Base-by-base conservation (phyloP, 2,888 invertebrate genomes). In the Microdon myrmicae region DNA sequence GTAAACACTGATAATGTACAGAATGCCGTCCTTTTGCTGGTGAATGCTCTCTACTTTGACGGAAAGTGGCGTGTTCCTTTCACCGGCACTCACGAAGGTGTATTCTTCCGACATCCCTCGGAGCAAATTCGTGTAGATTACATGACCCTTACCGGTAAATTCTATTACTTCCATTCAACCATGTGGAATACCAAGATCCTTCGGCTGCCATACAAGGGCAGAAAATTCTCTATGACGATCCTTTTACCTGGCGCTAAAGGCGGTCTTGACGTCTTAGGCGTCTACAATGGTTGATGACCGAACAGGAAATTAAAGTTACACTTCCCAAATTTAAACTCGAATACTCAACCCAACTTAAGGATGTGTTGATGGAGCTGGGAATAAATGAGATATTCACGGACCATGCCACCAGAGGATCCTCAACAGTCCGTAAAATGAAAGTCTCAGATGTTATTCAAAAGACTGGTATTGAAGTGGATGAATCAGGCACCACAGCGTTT, bases 1-100 rank as follows among this genome's bases (percentile, higher is more conserved):
- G 84, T 90, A 4, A 79, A 81, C 6, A 81, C 85, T 71, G 86
- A 83, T 72, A 85, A 86, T 56, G 72, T 90, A 1, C 72, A 82
- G 16, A 82, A 84, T 39, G 84, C 87, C 12, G 82, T 87, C 2
- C 82, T 92, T 75, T 70, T 93, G 29, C 77, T 92, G 26, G 81
- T 89, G 19, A 93, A 90, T 77, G 88, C 90, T 0, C 79, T 94
- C 19, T 92, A 86, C 79, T 93, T 92, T 82, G 89, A 91, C 74
- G 92, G 92, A 1, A 81, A 84, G 0, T 94, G 94, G 94, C 81
- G 83, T 0, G 82, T 85, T 59, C 80, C 84, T 0, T 82, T 83
- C 10, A 85, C 85, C 54, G 79, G 80, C 1, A 90, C 90, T 0
- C 81, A 77, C 45, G 67, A 75, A 0, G 84, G 82, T 1, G 77